Base-by-base conservation (phyloP, 2,113 vertebrate genomes). In the Ctenodactylus gundi region DNA sequence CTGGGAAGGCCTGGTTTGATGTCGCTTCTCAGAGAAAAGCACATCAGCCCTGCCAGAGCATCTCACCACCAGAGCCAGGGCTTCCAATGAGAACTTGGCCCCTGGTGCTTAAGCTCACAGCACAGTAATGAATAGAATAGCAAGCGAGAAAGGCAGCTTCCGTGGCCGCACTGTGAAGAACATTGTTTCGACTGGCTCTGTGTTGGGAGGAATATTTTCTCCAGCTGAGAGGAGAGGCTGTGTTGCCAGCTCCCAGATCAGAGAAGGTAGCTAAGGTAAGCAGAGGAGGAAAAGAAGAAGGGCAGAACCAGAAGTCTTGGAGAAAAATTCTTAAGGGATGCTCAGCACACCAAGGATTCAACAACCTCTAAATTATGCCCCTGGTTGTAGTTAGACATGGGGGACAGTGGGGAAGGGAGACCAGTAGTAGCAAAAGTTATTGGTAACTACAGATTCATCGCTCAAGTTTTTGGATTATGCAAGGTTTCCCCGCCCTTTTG, bases 11-110 rank as follows among this genome's bases (percentile, higher is more conserved):
- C 90, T 27, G 3, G n/a, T 91, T 89, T 53, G 78, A 55, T 65
- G 27, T 91, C 20, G 12, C 4, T 36, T 95, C 55, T 67, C 18
- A 36, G 53, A 75, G 68, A 88, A n/a, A 11, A 53, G 60, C 4
- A 18, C 21, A 7, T 3, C 31, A 46, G 41, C 77, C 46, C n/a
- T 92, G n/a, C 90, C 90, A 67, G 36, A 68, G 83, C 60, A 72
- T 44, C 53, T 67, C 12, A 27, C 17, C 1, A 2, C 60, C 75
- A 92, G 72, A 82, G 67, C 89, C 73, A 75, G 77, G 29, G 55
- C 60, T 65, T 68, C 94, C n/a, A 49, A 29, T 1, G 2, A 73
- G 85, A 88, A 49, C 88, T 75, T 92, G 95, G 81, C 76, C 77
- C 85, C 65, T 39, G 0, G 34, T 36, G 46, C 84, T n/a, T 36